Evolutionary conservation across 2,113 vertebrate genomes (phyloP), one percentile per base, ranked within the genome.

Genomic region (Camarhynchus parvulus): DNA sequence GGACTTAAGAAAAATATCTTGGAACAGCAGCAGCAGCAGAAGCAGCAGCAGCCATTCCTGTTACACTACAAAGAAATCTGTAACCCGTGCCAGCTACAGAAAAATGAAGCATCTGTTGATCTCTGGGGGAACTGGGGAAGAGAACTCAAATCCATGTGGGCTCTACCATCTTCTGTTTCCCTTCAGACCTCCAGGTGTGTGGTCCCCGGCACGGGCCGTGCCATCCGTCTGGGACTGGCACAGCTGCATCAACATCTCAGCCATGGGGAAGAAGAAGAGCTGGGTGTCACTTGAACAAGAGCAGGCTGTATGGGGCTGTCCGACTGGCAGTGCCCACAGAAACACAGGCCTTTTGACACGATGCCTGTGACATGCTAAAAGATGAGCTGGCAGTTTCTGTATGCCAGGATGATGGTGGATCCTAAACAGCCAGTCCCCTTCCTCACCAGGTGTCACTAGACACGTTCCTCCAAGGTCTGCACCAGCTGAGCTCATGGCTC

Each of bases 91-190:
- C 25, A 59, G 89, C 89, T 94, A 56, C 80, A 91, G 87, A 85
- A 93, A 97, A 96, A 95, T 24, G 27, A 62, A 96, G 90, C 97
- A 98, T 98, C 97, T 98, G 97, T 95, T 97, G 97, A 94, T 96
- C 95, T 73, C 63, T 91, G 86, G 68, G 85, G 82, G 31, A 87
- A 73, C 75, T 4, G 22, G 74, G 68, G 58, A 93, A 94, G 78
- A 58, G 70, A 88, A 56, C 9, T 39, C 66, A 88, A 92, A 87
- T 81, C 79, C 42, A 74, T 62, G 91, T 2, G 11, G 86, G 73
- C 74, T 93, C 70, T 62, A 74, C 68, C 1, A 2, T 83, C 92
- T 75, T 85, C 81, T 92, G 49, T 84, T 70, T 92, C 68, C 73
- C 42, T 91, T 87, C 77, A 84, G 82, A 92, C 35, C 55, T 95